Evolutionary conservation across 2,888 invertebrate species (phyloP), one percentile per base, ranked within the genome.

Genomic region (Dysmachus trigonus): DNA sequence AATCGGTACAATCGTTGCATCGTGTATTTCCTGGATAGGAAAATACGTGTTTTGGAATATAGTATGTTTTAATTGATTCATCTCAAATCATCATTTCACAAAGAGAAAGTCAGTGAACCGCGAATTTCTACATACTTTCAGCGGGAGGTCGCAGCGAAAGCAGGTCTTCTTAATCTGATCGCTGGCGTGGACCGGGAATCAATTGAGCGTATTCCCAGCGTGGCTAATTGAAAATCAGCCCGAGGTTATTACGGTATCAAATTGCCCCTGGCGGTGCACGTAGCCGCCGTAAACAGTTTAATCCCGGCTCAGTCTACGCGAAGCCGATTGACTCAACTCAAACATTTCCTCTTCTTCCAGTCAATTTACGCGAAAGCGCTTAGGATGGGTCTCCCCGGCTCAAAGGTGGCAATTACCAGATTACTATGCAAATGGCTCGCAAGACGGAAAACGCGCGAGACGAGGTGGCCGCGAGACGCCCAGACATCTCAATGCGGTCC

Each of bases 361-460:
- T 77, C 77, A 77, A 77, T 77, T 41, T 77, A 77, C 41, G 30
- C 35, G 10, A 77, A 76, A 47, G 30, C 47, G 77, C 27, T 77
- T 47, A 41, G 77, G 30, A 47, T 47, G 47, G 30, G 77, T 30
- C 47, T 77, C 22, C 47, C n/a, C 47, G n/a, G 18, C 47, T 47
- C 41, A 33, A 82, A 82, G 81, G 62, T 62, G 81, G 33, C 81
- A 82, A 82, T 82, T 62, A 82, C 81, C 62, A 62, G 81, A 82
- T 82, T 82, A 82, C 53, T 82, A 82, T 82, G 81, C 81, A 82
- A 82, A 62, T 82, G 33, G 62, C 10, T 35, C 31, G 30, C 47
- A 82, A 62, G 53, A 82, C 33, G 33, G 81, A 62, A 82, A 82
- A 22, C 62, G 62, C 27, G 62, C 2, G 8, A n/a, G n/a, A 1